A percentile compares a stretch with the other conserved stretches of the same genome.
phyloP scores from a whole-genome alignment of 2,888 invertebrate species.

The Stratiomys singularior region DNA sequence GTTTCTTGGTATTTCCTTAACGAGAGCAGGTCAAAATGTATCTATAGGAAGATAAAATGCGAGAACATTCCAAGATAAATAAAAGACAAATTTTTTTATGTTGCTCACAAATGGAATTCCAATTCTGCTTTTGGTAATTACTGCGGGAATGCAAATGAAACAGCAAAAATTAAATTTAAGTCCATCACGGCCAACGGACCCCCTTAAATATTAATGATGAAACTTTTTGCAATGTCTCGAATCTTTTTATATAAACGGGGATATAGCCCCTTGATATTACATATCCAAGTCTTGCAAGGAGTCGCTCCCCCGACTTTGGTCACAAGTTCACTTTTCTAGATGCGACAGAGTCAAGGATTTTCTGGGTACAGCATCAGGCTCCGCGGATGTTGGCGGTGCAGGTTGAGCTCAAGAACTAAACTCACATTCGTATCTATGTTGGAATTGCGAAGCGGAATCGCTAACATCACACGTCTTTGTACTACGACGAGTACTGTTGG shows the following conservation, averaged over 20 bases:
- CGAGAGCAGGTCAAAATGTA: too few species aligned
- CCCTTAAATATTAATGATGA: conserved; percentile 19
- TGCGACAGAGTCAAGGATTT: background rate
- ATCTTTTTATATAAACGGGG: conserved; percentile 14
- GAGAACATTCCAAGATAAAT: too few species aligned
- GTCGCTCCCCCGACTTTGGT: conserved; percentile 11
- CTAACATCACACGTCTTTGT: background rate
- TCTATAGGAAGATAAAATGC: too few species aligned
- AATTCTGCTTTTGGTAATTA: too few species aligned
- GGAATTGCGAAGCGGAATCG: too few species aligned
- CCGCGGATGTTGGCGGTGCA: background rate
- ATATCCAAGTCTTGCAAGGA: conserved; percentile 23
- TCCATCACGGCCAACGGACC: background rate
- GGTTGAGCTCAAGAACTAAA: background rate
- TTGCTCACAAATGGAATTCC: too few species aligned
- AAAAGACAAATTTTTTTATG: too few species aligned
- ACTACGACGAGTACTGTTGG: background rate
- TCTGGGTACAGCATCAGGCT: background rate
- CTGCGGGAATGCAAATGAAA: too few species aligned
- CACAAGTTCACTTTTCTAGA: conserved; percentile 29
- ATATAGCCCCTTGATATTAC: conserved; percentile 6
- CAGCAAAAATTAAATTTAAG: too few species aligned
- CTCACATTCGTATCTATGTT: background rate
- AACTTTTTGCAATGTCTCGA: conserved; percentile 15
- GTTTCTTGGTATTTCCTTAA: too few species aligned